Percentiles rank a stretch among this genome's conserved stretches.
phyloP scores from a whole-genome alignment of 1,140 invertebrate species.

The Galleria mellonella region DNA sequence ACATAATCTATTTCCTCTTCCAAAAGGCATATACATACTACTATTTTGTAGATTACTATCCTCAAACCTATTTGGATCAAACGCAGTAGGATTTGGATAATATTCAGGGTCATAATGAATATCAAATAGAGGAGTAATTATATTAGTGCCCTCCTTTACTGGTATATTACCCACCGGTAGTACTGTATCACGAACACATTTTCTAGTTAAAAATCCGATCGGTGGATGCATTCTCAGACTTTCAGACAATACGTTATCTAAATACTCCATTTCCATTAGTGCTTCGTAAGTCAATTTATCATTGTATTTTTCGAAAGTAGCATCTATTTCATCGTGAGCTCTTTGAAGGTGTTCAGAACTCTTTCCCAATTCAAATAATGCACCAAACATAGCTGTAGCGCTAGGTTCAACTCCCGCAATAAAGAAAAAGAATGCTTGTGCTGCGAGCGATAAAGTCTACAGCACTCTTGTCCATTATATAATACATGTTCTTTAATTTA shows the following conservation, averaged over 20 bases:
- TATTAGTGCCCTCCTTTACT: constrained; percentile 62
- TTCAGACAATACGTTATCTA: constrained; percentile 69
- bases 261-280: constrained; percentile 54
- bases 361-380: constrained; percentile 47
- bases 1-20: constrained; percentile 81
- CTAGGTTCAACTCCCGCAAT: constrained; percentile 74
- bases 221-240: constrained; percentile 70
- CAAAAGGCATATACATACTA: constrained; percentile 80
- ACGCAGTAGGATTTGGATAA: constrained; percentile 76
- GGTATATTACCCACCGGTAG: constrained; percentile 53
- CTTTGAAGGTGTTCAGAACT: constrained; percentile 58
- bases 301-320: constrained; percentile 27
- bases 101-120: constrained; percentile 76
- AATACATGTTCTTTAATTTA: constrained; percentile 70
- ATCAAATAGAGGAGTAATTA: constrained; percentile 74
- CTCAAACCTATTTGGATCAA: constrained; percentile 77
- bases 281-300: constrained; percentile 56
- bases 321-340: constrained; percentile 59
- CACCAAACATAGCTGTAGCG: constrained; percentile 47
- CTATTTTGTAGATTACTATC: constrained; percentile 62
- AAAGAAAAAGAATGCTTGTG: constrained; percentile 74
- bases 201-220: constrained; percentile 52
- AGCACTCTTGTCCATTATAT: constrained; percentile 42
- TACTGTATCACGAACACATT: constrained; percentile 53
- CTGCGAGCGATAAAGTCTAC: constrained; percentile 51